Percentiles rank a stretch among this genome's conserved stretches.
phyloP scores from a whole-genome alignment of 2,797 vertebrate species.

The Pantherophis alleghaniensis region DNA sequence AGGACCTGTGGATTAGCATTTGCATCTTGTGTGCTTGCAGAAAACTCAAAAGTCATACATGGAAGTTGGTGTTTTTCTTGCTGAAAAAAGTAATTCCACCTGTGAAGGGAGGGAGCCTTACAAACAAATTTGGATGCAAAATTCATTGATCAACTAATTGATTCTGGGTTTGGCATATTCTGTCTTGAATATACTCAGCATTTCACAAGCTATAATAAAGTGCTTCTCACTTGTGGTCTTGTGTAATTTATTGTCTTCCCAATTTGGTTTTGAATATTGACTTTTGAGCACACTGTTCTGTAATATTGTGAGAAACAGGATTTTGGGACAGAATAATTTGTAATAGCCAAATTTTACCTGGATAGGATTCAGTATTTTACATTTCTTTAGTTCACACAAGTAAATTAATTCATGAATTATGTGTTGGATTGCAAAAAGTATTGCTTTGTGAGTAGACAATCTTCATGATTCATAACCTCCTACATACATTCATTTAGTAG shows the following conservation, averaged over 20 bases:
- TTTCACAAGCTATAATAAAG: neutral
- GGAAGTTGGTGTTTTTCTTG: neutral
- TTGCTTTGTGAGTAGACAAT: neutral
- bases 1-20: neutral
- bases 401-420: conserved; percentile 12
- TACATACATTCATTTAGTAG: conserved; percentile 7
- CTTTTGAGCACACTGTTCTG: conserved; percentile 39
- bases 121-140: neutral
- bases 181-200: neutral
- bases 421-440: neutral
- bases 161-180: neutral
- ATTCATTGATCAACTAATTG: neutral
- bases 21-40: neutral
- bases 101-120: neutral
- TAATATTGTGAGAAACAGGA: conserved; percentile 24
- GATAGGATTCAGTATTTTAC: conserved; percentile 20
- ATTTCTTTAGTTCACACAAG: conserved; percentile 24
- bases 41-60: neutral
- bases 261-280: conserved; percentile 51
- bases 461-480: neutral
- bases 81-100: neutral
- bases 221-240: conserved; percentile 29
- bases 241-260: conserved; percentile 49
- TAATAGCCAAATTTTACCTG: conserved; percentile 9
- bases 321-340: conserved; percentile 23